Evolutionary conservation across 1,140 invertebrate genomes (phyloP), one percentile per base, ranked within the genome.

Genomic region (Micrasema longulum): DNA sequence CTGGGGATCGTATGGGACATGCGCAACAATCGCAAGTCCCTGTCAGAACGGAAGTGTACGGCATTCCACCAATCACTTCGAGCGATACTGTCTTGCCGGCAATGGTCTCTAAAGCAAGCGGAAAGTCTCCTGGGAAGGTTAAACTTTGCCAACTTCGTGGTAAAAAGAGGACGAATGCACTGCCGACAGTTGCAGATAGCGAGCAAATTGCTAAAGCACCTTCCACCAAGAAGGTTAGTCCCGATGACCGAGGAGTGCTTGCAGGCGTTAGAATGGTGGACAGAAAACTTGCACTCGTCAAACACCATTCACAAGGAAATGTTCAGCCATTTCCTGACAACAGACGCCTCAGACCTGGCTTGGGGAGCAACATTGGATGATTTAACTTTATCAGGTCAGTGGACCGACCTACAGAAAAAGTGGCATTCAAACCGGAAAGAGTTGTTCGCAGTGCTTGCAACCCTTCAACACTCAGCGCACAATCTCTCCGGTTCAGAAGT

Each of bases 131-230:
- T 75, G 75, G 74, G 73, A 11, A 45, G 48, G 26, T 71, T 79
- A 16, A 83, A 87, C 6, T 84, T 83, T 75, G 83, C 84, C 80
- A 73, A 86, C 86, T 72, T 84, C 85, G 73, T 88, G 81, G 72
- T 87, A 87, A 78, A 76, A 82, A 65, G 85, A 86, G 50, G 87
- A 87, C 78, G 73, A 52, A 60, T 77, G 66, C 76, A 76, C 63
- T 77, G 74, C 62, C 75, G 75, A 0, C 22, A 12, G 4, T 62
- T 79, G 23, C 74, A 76, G 35, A 18, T 64, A 20, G 52, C 14
- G 4, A 43, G 41, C 41, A 11, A 16, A 11, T 2, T 2, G 4
- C 10, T 43, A 11, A 11, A 43, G 11, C 41, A 43, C 12, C 41
- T 43, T 2, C 10, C 2, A 11, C 41, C 41, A 11, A 16, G 11